A percentile compares a stretch with the other conserved stretches of the same genome.
These are phyloP conservation scores for Bombus affinis DNA, from an alignment of 1,140 invertebrate species.

Conservation along the genomic window DNA sequence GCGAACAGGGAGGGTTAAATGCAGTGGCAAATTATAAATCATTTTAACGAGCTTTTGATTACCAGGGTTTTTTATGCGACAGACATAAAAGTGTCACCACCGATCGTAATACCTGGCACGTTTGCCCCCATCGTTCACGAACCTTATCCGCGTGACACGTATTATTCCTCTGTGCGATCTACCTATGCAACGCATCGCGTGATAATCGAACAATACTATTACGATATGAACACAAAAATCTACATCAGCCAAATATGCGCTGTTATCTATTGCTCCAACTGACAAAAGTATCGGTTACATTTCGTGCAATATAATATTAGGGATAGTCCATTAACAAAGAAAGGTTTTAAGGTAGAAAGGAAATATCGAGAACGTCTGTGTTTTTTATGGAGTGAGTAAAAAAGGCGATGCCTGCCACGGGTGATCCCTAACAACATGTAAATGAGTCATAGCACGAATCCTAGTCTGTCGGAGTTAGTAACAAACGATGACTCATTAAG, in stretches of 20 bases:
- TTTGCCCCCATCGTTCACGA: conserved; percentile 50
- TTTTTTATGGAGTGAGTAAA: not conserved
- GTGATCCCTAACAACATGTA: not conserved
- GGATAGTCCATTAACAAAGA: not conserved
- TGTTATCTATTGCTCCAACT: not conserved
- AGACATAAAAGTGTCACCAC: conserved; percentile 73
- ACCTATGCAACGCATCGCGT: not conserved
- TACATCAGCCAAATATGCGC: not conserved
- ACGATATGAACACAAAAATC: not conserved
- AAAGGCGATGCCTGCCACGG: not conserved
- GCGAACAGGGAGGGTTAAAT: conserved; percentile 43
- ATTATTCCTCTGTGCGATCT: not conserved
- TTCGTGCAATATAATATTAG: not conserved
- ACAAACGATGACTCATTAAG: not conserved
- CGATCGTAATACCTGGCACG: conserved; percentile 57
- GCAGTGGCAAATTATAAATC: conserved; percentile 74
- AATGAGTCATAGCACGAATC: not conserved
- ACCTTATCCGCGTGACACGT: conserved; percentile 45
- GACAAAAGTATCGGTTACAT: not conserved
- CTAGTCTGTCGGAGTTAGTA: not conserved
- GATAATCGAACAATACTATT: not conserved
- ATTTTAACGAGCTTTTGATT: conserved; percentile 80
- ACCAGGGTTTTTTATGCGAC: conserved; percentile 62
- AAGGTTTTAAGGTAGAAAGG: not conserved
- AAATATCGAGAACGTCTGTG: too few species aligned